A percentile compares a stretch with the other conserved stretches of the same genome.
phyloP scores from a whole-genome alignment of 2,113 vertebrate species.

The Larimichthys crocea region DNA sequence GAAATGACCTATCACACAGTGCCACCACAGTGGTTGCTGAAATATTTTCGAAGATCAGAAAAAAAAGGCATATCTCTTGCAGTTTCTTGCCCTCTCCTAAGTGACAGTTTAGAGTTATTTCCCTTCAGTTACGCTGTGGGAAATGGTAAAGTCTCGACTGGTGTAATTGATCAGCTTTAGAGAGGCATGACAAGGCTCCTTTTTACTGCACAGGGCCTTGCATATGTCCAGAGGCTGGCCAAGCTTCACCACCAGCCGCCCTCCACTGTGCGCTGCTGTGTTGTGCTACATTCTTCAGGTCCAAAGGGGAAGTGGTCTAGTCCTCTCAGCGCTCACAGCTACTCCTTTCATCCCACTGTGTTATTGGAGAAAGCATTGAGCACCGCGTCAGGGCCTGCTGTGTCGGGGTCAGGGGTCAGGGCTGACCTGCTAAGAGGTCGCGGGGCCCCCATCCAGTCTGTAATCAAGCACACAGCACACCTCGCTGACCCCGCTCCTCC shows the following conservation, averaged over 20 bases:
- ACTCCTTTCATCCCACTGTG: constrained; percentile 75
- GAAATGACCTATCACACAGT: background rate
- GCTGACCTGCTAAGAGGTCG: constrained; percentile 76
- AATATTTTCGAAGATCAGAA: background rate
- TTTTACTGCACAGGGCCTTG: constrained; percentile 24
- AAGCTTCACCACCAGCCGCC: constrained; percentile 45
- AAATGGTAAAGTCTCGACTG: constrained; percentile 36
- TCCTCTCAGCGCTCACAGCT: constrained; percentile 48
- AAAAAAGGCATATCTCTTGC: background rate
- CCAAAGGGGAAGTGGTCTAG: constrained; percentile 70
- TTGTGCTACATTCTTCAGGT: constrained; percentile 61
- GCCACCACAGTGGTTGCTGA: background rate
- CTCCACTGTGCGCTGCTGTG: constrained; percentile 27
- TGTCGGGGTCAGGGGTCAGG: constrained; percentile 72
- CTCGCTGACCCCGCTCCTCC: constrained; percentile 67
- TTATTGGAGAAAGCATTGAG: constrained; percentile 74
- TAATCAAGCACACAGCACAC: constrained; percentile 80
- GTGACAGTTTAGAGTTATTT: constrained; percentile 7
- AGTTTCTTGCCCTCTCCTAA: constrained; percentile 1
- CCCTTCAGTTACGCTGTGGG: constrained; percentile 27
- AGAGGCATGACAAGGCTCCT: constrained; percentile 54
- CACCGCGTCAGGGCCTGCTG: constrained; percentile 64
- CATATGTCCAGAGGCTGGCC: constrained; percentile 59
- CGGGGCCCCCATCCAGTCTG: constrained; percentile 67
- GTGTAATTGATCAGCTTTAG: constrained; percentile 57